These are phyloP conservation scores for Paratilapia polleni DNA, from an alignment of 2,113 vertebrate genomes.

Conservation along the genomic window DNA sequence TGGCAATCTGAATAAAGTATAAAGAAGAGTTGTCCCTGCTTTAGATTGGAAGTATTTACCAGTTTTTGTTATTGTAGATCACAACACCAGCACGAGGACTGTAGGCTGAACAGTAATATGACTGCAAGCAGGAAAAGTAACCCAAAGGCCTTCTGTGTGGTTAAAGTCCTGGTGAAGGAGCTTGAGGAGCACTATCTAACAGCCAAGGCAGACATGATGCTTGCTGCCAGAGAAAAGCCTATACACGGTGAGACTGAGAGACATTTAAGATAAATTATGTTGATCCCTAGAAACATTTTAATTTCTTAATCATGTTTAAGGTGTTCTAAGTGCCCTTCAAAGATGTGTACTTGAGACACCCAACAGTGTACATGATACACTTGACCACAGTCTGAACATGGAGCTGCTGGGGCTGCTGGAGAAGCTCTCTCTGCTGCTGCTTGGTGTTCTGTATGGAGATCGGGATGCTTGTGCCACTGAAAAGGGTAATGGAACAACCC, in stretches of 20 bases:
- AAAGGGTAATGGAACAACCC: slow-evolving; percentile 65
- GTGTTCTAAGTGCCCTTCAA: slow-evolving; percentile 83
- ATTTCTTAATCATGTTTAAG: slow-evolving; percentile 62
- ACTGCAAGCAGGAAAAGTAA: neutral
- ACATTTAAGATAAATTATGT: neutral
- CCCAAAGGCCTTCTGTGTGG: slow-evolving; percentile 51
- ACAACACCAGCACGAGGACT: slow-evolving; percentile 26
- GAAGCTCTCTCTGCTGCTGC: slow-evolving; percentile 82
- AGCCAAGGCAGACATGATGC: slow-evolving; percentile 82
- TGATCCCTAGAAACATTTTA: neutral
- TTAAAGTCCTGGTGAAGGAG: slow-evolving; percentile 77
- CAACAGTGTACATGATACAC: slow-evolving; percentile 28
- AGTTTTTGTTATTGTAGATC: slow-evolving; percentile 62
- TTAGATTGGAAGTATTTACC: neutral
- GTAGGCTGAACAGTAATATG: slow-evolving; percentile 41
- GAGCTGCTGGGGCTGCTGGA: slow-evolving; percentile 78
- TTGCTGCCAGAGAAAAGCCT: slow-evolving; percentile 80
- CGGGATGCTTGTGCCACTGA: slow-evolving; percentile 32
- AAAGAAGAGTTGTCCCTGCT: neutral
- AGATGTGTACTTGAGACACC: slow-evolving; percentile 84
- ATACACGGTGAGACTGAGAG: slow-evolving; percentile 80
- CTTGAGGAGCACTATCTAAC: slow-evolving; percentile 81
- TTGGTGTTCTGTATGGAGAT: slow-evolving; percentile 82
- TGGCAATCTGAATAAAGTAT: no score
- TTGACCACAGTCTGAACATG: slow-evolving; percentile 55